phyloP scores from a whole-genome alignment of 92 coral and sea anemone genomes.

The Nematostella vectensis region DNA sequence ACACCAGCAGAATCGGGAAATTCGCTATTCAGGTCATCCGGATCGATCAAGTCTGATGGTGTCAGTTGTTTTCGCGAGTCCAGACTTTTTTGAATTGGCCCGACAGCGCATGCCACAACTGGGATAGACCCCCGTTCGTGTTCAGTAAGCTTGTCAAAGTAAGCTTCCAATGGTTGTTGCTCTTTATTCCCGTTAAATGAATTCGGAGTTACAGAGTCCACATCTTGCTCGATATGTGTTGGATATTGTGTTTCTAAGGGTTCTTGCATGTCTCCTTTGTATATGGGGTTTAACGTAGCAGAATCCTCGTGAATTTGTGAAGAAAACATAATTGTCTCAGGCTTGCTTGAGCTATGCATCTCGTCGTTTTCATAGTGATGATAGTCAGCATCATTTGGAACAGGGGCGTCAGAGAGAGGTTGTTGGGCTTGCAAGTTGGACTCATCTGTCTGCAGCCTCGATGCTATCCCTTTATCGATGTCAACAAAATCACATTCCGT shows the following conservation, averaged over 20 bases:
- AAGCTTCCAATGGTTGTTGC: conserved; percentile 10
- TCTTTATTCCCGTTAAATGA: too few species aligned
- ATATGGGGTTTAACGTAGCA: not conserved
- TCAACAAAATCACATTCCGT: conserved; percentile 92
- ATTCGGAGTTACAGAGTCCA: not conserved
- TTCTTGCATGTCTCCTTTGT: not conserved
- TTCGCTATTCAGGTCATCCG: not conserved
- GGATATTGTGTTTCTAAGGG: too few species aligned
- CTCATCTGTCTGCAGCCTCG: conserved; percentile 39
- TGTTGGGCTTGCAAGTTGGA: conserved; percentile 20
- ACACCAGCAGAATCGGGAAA: not conserved
- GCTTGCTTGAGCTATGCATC: conserved; percentile 6
- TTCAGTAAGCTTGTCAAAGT: conserved; percentile 6
- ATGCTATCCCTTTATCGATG: conserved; percentile 80
- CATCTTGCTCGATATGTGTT: not conserved
- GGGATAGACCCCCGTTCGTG: conserved; percentile 5
- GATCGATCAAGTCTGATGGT: not conserved
- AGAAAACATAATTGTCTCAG: too few species aligned
- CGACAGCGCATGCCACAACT: conserved; percentile 19
- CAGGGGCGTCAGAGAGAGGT: conserved; percentile 47
- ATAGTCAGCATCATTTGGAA: conserved; percentile 71
- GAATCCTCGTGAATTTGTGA: not conserved
- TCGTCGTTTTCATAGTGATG: conserved; percentile 60
- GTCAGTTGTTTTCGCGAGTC: too few species aligned
- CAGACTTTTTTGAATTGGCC: conserved; percentile 4